Percentiles rank a stretch among this genome's conserved stretches.
Evolutionary conservation across 2,888 invertebrate genomes (phyloP).

Genomic region (Imbricaverruca yamaguchii): DNA sequence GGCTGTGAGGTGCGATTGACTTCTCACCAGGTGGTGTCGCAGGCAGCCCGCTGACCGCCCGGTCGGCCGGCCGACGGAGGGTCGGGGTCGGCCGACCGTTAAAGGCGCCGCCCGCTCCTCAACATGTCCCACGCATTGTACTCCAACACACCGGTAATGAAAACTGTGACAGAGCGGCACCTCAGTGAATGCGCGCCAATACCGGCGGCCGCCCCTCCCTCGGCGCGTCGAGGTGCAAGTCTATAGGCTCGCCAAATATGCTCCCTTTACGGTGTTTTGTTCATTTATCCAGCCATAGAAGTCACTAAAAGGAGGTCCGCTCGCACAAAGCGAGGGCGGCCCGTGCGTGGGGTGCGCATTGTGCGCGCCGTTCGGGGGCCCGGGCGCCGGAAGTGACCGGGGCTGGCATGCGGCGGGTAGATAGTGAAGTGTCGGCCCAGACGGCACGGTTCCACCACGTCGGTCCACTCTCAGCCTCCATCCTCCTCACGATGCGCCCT

Average conservation of each 20-base stretch:
- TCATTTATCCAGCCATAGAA: conserved; percentile 3
- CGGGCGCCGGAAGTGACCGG: background rate
- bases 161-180: conserved; percentile 3
- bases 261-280: conserved; percentile 16
- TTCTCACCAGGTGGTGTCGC: too few species aligned
- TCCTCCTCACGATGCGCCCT: too few species aligned
- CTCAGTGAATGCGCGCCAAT: background rate
- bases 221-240: background rate
- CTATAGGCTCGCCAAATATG: conserved; percentile 16
- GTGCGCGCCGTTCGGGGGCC: background rate
- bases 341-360: conserved; percentile 7
- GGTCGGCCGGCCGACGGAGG: too few species aligned
- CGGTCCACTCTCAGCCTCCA: too few species aligned
- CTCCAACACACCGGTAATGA: background rate
- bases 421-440: background rate
- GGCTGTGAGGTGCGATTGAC: too few species aligned
- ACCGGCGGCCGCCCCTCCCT: background rate
- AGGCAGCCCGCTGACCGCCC: too few species aligned
- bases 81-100: background rate
- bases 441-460: background rate
- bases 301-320: background rate
- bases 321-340: background rate
- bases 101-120: background rate
- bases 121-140: background rate
- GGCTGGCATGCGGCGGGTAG: background rate